These are phyloP conservation scores for Marasmarcha lunaedactyla DNA, from an alignment of 2,888 invertebrate genomes.

Conservation along the genomic window DNA sequence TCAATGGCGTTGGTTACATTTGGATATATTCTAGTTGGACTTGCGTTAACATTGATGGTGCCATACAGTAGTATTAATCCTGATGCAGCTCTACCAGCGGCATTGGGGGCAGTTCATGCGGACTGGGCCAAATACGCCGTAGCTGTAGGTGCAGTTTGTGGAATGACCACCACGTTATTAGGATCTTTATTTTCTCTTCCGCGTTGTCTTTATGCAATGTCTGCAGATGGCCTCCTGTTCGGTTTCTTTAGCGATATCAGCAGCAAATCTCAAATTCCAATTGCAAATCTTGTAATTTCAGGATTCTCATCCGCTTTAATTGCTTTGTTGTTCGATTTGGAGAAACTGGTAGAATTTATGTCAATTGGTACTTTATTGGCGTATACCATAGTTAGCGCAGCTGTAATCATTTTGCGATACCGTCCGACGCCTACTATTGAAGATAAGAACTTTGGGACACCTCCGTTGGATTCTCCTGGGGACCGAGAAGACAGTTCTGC, in stretches of 20 bases:
- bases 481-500: conserved; percentile 73
- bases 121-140: conserved; percentile 89
- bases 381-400: conserved; percentile 92
- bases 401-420: conserved; percentile 88
- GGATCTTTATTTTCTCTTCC: conserved; percentile 90
- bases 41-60: conserved; percentile 85
- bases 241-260: conserved; percentile 82
- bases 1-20: conserved; percentile 85
- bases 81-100: conserved; percentile 84
- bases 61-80: conserved; percentile 81
- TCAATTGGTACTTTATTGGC: conserved; percentile 90
- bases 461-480: conserved; percentile 65
- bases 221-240: conserved; percentile 88
- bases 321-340: conserved; percentile 87
- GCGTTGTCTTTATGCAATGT: conserved; percentile 91
- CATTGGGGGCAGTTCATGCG: conserved; percentile 79
- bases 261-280: conserved; percentile 83
- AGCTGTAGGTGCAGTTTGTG: conserved; percentile 87
- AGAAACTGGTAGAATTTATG: conserved; percentile 94
- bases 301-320: conserved; percentile 81
- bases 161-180: conserved; percentile 91
- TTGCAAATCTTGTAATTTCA: conserved; percentile 81
- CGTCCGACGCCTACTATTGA: conserved; percentile 69
- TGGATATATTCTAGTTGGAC: conserved; percentile 84
- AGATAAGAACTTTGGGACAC: conserved; percentile 51